phyloP scores from a whole-genome alignment of 30 jellyfish, hydroid and myxozoan genomes.

The Chrysaora quinquecirrha region DNA sequence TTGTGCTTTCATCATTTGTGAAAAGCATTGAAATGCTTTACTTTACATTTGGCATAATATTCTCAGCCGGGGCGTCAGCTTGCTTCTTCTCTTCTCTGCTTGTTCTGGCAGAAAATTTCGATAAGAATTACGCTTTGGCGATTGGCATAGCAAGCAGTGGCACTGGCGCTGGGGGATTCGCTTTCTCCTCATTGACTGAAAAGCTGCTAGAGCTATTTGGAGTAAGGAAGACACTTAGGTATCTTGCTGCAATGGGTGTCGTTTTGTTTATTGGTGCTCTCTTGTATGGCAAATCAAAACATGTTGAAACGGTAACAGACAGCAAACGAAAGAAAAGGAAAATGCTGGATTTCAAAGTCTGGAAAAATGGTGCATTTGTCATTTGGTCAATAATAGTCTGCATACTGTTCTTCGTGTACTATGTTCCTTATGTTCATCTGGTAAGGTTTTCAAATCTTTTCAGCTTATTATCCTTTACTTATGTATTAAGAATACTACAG shows the following conservation, averaged over 20 bases:
- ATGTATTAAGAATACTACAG: too few relatives aligned
- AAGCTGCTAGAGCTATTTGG: slow-evolving; percentile 34
- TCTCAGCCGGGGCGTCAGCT: slow-evolving; percentile 59
- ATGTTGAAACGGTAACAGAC: not conserved
- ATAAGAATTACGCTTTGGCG: slow-evolving; percentile 53
- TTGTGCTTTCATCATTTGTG: slow-evolving; percentile 61
- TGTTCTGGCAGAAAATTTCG: slow-evolving; percentile 71
- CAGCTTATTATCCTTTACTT: too few relatives aligned
- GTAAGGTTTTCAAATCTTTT: slow-evolving; percentile 52
- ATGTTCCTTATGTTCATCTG: slow-evolving; percentile 82
- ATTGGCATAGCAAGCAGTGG: slow-evolving; percentile 78
- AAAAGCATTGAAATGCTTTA: slow-evolving; percentile 51
- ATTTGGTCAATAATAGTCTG: slow-evolving; percentile 59
- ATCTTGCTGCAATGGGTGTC: slow-evolving; percentile 18
- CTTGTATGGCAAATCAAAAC: slow-evolving; percentile 31
- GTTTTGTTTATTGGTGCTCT: slow-evolving; percentile 59
- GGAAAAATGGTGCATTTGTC: slow-evolving; percentile 64
- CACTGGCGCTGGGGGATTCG: slow-evolving; percentile 78
- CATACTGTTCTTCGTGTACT: slow-evolving; percentile 54
- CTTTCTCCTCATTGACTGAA: slow-evolving; percentile 56
- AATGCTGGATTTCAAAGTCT: slow-evolving; percentile 35
- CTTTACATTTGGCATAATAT: slow-evolving; percentile 48
- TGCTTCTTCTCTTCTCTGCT: slow-evolving; percentile 64
- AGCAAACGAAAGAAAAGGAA: slow-evolving; percentile 9
- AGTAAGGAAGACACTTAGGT: slow-evolving; percentile 37